A percentile compares a stretch with the other conserved stretches of the same genome.
Evolutionary conservation across 1,140 invertebrate genomes (phyloP).

Genomic region (Drosophila takahashii): DNA sequence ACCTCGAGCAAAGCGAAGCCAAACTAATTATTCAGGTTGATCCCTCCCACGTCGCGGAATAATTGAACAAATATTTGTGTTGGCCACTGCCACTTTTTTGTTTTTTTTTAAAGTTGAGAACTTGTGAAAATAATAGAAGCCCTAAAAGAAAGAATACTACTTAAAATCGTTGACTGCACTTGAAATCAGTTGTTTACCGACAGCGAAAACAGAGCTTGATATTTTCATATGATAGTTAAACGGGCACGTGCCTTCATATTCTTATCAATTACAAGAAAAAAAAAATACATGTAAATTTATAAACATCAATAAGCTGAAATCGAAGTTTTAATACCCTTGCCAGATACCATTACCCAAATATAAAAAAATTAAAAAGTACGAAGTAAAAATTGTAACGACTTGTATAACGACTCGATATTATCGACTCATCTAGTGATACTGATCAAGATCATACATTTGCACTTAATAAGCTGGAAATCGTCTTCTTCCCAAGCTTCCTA

Average conservation of each 20-base stretch:
- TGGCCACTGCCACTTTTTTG: conserved; percentile 4
- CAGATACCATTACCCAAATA: no score
- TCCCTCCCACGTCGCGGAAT: not conserved
- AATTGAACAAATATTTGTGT: conserved; percentile 24
- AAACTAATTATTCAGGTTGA: conserved; percentile 3
- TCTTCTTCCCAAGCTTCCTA: no score
- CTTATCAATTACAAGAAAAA: not conserved
- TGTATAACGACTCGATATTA: no score
- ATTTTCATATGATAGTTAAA: conserved; percentile 36
- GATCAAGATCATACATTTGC: no score
- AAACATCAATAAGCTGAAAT: not conserved
- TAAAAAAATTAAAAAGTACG: no score
- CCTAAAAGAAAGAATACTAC: not conserved
- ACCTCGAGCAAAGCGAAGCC: not conserved
- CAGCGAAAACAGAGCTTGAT: conserved; percentile 5
- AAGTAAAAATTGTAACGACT: no score
- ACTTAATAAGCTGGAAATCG: no score
- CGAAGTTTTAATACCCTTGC: no score
- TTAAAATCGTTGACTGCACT: conserved; percentile 30
- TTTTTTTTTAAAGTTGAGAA: conserved; percentile 34
- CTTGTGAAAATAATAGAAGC: conserved; percentile 1
- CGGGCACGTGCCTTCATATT: not conserved
- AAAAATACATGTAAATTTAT: not conserved
- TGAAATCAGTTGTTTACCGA: conserved; percentile 34
- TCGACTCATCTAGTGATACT: no score